phyloP scores from a whole-genome alignment of 2,113 vertebrate species.

The Glaucomys volans region DNA sequence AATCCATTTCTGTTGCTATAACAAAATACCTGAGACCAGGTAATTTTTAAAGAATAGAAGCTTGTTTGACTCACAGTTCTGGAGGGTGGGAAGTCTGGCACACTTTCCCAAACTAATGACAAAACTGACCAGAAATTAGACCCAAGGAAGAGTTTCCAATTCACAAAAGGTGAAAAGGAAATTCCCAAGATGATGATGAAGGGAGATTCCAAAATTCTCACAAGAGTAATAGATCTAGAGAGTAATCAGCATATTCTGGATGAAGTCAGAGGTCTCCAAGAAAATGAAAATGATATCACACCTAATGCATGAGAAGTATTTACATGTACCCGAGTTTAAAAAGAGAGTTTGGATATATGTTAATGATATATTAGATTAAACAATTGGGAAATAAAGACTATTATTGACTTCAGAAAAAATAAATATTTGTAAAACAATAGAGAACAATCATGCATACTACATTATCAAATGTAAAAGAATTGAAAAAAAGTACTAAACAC shows the following conservation, averaged over 20 bases:
- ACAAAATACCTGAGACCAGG: neutral
- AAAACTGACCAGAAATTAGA: neutral
- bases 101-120: neutral
- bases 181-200: neutral
- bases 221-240: neutral
- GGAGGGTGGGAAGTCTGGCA: neutral
- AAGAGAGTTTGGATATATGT: neutral
- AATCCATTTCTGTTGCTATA: neutral
- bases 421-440: neutral
- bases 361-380: neutral
- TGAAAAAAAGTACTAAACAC: neutral
- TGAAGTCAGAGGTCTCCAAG: neutral
- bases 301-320: neutral
- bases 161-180: neutral
- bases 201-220: neutral
- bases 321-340: neutral
- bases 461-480: neutral
- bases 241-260: neutral
- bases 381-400: neutral
- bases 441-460: neutral
- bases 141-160: neutral
- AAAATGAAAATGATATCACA: neutral
- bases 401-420: neutral
- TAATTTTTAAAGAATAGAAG: neutral
- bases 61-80: neutral